Percentiles rank a stretch among this genome's conserved stretches.
Conservation (phyloP, 2,113 vertebrate species). For the Willisornis vidua region DNA sequence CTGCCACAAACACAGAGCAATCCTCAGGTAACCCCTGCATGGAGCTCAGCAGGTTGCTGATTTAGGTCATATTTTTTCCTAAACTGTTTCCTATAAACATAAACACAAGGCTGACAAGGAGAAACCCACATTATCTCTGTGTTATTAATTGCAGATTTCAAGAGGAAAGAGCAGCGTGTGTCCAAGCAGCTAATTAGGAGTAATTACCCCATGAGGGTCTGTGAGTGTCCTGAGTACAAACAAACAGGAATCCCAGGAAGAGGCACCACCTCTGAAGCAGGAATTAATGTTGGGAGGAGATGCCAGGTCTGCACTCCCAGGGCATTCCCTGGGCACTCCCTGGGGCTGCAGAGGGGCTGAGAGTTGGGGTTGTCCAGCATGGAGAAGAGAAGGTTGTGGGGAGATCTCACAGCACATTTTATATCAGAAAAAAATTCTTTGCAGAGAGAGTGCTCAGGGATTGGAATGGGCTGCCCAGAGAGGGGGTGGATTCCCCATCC, state of each 20-base stretch:
- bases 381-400: too few relatives aligned
- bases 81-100: not conserved
- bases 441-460: too few relatives aligned
- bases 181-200: slow-evolving; percentile 32
- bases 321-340: not conserved
- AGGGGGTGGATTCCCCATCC: too few relatives aligned
- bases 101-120: not conserved
- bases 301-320: not conserved
- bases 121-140: not conserved
- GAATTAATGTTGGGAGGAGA: not conserved
- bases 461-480: too few relatives aligned
- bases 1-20: not conserved
- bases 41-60: slow-evolving; percentile 16
- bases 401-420: too few relatives aligned
- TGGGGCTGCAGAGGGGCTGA: too few relatives aligned
- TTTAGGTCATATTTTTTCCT: not conserved
- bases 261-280: not conserved
- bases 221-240: slow-evolving; percentile 16
- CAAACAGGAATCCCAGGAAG: not conserved
- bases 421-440: too few relatives aligned
- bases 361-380: too few relatives aligned
- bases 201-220: slow-evolving; percentile 50
- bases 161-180: slow-evolving; percentile 20
- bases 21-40: not conserved
- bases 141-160: slow-evolving; percentile 9